Evolutionary conservation across 2,797 vertebrate genomes (phyloP), one percentile per base, ranked within the genome.

Genomic region (Chanos chanos): DNA sequence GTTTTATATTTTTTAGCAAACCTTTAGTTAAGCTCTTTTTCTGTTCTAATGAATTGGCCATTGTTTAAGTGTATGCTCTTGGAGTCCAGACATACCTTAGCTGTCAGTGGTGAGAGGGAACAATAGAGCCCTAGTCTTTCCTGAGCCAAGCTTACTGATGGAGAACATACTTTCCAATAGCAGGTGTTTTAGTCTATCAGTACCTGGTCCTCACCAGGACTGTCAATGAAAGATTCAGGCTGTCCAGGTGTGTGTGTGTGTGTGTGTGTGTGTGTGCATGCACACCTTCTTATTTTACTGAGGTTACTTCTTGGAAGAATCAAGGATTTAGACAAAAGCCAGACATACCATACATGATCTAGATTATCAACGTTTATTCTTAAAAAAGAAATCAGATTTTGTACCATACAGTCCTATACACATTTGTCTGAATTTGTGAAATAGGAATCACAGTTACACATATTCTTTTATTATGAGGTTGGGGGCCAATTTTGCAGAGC

Each of bases 101-200:
- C 85, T 76, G 79, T 86, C 82, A 78, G 83, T 72, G 75, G 76
- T 44, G 10, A 61, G 49, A 63, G 67, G 75, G 83, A 86, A 91
- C 89, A 91, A 91, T 89, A 83, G 77, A 41, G 66, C 74, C 86
- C 87, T 89, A 90, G 89, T 91, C 78, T 78, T 87, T 75, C 78
- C 82, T 79, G 81, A 82, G 80, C 83, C 83, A 86, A 83, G 85
- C 77, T 87, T 83, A 85, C 81, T 88, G 88, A 89, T 85, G 86
- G 87, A 86, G 89, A 89, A 89, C 87, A 89, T 89, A 89, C 85
- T 89, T 79, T 74, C 79, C 86, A 87, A 87, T 85, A 88, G 82
- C 84, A 89, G 87, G 88, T 90, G 87, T 86, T 85, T 86, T 84
- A 87, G 83, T 85, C 81, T 84, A 83, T 88, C 87, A 86, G 77